phyloP scores from a whole-genome alignment of 1,140 invertebrate genomes.

The Drosophila pseudoobscura region DNA sequence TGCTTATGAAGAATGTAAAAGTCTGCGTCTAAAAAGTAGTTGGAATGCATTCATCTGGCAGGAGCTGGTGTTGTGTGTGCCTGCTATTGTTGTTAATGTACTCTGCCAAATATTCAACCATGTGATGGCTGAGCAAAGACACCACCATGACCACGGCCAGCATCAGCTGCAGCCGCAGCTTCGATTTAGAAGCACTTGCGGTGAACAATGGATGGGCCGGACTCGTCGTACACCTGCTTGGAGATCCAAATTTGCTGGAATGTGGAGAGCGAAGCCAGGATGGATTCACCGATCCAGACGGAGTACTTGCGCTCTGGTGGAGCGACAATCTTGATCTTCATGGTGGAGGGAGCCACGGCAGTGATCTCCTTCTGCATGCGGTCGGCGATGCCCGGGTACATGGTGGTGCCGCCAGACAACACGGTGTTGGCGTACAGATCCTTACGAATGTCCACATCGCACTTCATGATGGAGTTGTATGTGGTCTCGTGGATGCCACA shows the following conservation, averaged over 20 bases:
- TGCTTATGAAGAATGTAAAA: conserved; percentile 46
- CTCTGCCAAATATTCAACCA: conserved; percentile 23
- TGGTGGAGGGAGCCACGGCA: conserved; percentile 92
- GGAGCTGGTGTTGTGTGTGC: conserved; percentile 7
- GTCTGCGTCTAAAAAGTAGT: conserved; percentile 31
- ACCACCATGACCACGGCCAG: conserved; percentile 84
- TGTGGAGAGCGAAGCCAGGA: conserved; percentile 93
- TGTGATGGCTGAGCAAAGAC: conserved; percentile 82
- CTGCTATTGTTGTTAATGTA: conserved; percentile 34
- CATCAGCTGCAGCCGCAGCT: conserved; percentile 7
- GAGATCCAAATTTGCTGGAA: conserved; percentile 98
- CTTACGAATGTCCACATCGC: conserved; percentile 94
- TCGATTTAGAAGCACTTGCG: conserved; percentile 95
- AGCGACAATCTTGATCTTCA: conserved; percentile 98
- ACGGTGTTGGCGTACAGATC: conserved; percentile 96
- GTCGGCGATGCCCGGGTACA: conserved; percentile 92
- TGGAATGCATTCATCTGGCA: conserved; percentile 36
- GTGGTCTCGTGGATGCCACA: conserved; percentile 95
- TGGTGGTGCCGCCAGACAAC: conserved; percentile 91
- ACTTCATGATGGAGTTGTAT: conserved; percentile 97
- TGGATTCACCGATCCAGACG: conserved; percentile 95
- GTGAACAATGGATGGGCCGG: conserved; percentile 96
- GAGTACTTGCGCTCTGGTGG: conserved; percentile 96
- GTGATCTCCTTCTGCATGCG: conserved; percentile 96
- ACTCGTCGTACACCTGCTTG: conserved; percentile 97